phyloP scores from a whole-genome alignment of 2,888 invertebrate species.

The Dromius quadrimaculatus region DNA sequence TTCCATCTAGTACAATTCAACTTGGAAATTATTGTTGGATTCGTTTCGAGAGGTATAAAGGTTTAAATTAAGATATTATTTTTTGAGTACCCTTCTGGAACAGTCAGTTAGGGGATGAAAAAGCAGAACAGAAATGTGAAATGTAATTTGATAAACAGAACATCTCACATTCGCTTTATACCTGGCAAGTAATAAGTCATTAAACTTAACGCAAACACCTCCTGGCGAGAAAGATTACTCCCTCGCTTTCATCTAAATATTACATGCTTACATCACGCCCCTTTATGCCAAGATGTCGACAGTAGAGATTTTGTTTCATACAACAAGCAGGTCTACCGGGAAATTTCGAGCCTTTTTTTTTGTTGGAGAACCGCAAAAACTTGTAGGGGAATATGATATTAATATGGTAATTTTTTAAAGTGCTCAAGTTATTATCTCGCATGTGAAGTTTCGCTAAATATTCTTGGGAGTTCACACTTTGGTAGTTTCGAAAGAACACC shows the following conservation, averaged over 20 bases:
- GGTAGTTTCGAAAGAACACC: background rate
- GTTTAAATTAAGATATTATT: too few relatives aligned
- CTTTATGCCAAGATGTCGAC: too few relatives aligned
- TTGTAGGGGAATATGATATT: slow-evolving; percentile 16
- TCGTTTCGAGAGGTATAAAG: too few relatives aligned
- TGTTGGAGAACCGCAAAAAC: background rate
- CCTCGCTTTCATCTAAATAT: slow-evolving; percentile 11
- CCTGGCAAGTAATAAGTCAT: slow-evolving; percentile 41
- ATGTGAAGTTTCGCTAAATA: slow-evolving; percentile 14
- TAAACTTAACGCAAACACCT: slow-evolving; percentile 38
- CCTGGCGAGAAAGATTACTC: slow-evolving; percentile 23
- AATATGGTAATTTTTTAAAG: slow-evolving; percentile 34
- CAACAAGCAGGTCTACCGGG: slow-evolving; percentile 9
- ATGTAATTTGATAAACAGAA: background rate
- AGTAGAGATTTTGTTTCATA: too few relatives aligned
- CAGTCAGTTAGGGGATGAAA: too few relatives aligned
- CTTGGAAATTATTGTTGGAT: too few relatives aligned
- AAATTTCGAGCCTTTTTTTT: background rate
- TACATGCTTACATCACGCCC: slow-evolving; percentile 13
- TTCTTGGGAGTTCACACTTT: slow-evolving; percentile 9
- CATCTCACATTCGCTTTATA: background rate
- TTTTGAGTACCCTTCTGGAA: too few relatives aligned
- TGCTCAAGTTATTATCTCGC: slow-evolving; percentile 23
- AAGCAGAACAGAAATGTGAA: background rate
- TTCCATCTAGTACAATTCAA: too few relatives aligned